Conservation (phyloP, 2,113 vertebrate species). For the Anseranas semipalmata region DNA sequence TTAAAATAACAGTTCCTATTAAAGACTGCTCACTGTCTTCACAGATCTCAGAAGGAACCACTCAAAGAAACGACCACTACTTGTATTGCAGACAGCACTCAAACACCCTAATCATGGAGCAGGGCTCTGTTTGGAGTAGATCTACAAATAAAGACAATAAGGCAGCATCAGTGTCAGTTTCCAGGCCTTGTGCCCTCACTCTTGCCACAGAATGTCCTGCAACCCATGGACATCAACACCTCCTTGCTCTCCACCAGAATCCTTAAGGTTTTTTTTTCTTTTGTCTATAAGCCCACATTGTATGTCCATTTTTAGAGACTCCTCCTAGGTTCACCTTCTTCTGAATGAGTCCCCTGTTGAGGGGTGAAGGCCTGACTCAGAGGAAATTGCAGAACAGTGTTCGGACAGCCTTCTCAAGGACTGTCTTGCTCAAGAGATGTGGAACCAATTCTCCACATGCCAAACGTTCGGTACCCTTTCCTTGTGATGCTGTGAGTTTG, state of each 20-base stretch:
- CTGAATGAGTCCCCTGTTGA: background rate
- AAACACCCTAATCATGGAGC: background rate
- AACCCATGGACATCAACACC: background rate
- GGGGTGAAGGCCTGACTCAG: background rate
- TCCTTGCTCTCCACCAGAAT: background rate
- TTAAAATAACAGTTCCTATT: background rate
- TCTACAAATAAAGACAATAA: background rate
- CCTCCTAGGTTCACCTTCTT: background rate
- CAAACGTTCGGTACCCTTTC: background rate
- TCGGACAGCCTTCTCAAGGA: background rate
- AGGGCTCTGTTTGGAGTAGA: background rate
- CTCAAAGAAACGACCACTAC: background rate
- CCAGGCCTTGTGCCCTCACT: background rate
- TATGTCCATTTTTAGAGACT: background rate
- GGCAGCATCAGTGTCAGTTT: background rate
- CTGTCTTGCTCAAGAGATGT: background rate
- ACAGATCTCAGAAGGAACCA: background rate
- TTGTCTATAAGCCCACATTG: background rate
- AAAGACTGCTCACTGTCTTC: background rate
- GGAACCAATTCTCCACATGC: background rate
- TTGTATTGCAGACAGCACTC: background rate
- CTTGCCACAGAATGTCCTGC: background rate
- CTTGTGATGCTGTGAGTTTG: background rate
- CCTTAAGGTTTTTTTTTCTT: background rate
- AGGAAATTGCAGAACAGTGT: accelerated